Base-by-base conservation (phyloP, 1,140 invertebrate genomes). In the Halesus radiatus region DNA sequence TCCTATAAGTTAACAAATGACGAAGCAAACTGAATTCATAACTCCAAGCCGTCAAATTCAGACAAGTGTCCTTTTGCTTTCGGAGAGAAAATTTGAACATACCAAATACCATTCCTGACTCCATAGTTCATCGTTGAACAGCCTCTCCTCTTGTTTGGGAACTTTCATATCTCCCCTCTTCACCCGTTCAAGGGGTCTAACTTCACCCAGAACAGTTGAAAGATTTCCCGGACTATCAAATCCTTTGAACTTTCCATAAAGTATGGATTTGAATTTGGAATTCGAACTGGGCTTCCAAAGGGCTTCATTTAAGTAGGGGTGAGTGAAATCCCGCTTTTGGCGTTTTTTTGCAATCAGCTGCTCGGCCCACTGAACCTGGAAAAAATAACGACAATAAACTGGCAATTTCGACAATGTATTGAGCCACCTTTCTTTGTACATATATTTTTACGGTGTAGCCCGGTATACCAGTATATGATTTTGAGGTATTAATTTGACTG, bases 81-180 rank as follows among this genome's bases (percentile, higher is more conserved):
- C n/a, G n/a, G n/a, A n/a, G n/a, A n/a, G n/a, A n/a, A n/a, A n/a
- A 66, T 66, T 23, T 22, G 22, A 58, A 52, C 91, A 90, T 92
- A 98, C 96, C 93, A 98, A 90, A 89, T 98, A 98, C 97, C 97
- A 98, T 87, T 98, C 93, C 82, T 96, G 92, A 52, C 90, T 86
- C 94, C 96, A 98, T 0, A 97, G 88, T 81, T 96, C 95, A 85
- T 98, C 97, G 84, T 96, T 96, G 86, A 97, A 98, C 16, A 86
- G 18, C n/a, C 81, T 70, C 52, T 80, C 62, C 20, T 75, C 68
- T 45, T 76, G 58, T 79, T 72, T 76, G 4, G 81, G 81, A 56
- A 80, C 54, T 78, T 80, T 80, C 62, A 82, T 70, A 77, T 82
- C 81, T 45, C 68, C 78, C 23, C 81, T 53, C 60, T 82, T 82